Base-by-base conservation (phyloP, 2,797 vertebrate genomes). In the Carapus acus region DNA sequence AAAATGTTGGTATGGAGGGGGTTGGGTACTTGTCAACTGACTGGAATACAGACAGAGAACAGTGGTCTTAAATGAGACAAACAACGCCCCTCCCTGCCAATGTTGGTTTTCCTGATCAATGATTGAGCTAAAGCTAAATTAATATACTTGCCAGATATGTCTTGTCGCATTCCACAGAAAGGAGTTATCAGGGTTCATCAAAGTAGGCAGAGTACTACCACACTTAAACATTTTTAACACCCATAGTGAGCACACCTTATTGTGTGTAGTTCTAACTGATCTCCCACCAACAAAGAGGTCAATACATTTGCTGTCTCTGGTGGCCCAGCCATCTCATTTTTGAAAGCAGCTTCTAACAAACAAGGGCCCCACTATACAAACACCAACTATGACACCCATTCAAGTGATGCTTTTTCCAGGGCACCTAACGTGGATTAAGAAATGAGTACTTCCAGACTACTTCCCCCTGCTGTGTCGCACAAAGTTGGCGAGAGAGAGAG, bases 401-500 rank as follows among this genome's bases (percentile, higher is more conserved):
- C 61, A 73, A 71, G 53, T 77, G 68, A 18, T 36, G 49, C 67
- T 38, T 67, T 73, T 77, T 81, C 66, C 67, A 69, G 58, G 65
- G 15, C 72, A 62, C 56, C 53, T 66, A 43, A 39, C 45, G 69
- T 55, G 65, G 64, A 76, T 64, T 58, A 55, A 49, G 43, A 67
- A 36, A 65, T 62, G 62, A 63, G 72, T 64, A 49, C 67, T 69
- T 40, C 51, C 34, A 64, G 44, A 36, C 38, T 1, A 24, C 24
- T 48, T 31, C 49, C 38, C 54, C 38, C 6, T 18, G 22, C 8
- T 36, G 18, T 43, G 63, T 14, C 52, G 48, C 23, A 51, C 60
- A 55, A 66, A 54, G 65, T 8, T 22, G 31, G 45, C 13, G 24
- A 33, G 31, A 33, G 31, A 33, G 31, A 33, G 31, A 33, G 31